These are phyloP conservation scores for Gavia stellata DNA, from an alignment of 2,113 vertebrate species.

Conservation along the genomic window DNA sequence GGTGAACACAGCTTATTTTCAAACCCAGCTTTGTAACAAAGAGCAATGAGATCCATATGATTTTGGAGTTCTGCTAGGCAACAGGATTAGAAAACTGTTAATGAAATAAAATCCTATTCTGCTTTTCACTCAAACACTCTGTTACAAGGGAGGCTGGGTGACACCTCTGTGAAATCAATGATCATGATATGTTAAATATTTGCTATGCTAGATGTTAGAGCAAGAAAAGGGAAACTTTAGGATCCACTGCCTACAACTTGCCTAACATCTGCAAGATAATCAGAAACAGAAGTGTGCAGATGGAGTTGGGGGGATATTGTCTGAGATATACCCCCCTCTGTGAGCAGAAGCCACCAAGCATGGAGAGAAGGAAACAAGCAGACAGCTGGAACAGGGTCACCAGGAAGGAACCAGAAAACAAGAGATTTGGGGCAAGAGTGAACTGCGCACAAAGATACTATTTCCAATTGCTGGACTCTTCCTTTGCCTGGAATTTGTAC, in stretches of 20 bases:
- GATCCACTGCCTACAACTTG: neutral
- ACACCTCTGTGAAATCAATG: neutral
- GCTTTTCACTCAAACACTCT: neutral
- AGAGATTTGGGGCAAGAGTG: neutral
- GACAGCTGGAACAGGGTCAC: neutral
- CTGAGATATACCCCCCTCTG: neutral
- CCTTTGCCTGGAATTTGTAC: neutral
- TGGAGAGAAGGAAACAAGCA: neutral
- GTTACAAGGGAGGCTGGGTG: neutral
- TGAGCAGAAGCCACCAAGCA: neutral
- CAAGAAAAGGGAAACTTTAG: neutral
- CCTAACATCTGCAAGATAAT: neutral
- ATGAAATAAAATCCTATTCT: neutral
- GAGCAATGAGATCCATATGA: neutral
- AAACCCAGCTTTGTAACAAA: neutral
- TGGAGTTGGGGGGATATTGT: neutral
- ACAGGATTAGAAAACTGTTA: neutral
- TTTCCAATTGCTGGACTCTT: neutral
- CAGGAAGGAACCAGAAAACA: neutral
- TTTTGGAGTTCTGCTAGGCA: neutral
- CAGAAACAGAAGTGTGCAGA: neutral
- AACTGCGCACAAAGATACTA: neutral
- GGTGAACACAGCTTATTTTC: neutral
- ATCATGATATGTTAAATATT: neutral
- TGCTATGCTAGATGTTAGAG: neutral